A percentile compares a stretch with the other conserved stretches of the same genome.
These are phyloP conservation scores for Tapera naevia DNA, from an alignment of 2,797 vertebrate species.

Conservation along the genomic window DNA sequence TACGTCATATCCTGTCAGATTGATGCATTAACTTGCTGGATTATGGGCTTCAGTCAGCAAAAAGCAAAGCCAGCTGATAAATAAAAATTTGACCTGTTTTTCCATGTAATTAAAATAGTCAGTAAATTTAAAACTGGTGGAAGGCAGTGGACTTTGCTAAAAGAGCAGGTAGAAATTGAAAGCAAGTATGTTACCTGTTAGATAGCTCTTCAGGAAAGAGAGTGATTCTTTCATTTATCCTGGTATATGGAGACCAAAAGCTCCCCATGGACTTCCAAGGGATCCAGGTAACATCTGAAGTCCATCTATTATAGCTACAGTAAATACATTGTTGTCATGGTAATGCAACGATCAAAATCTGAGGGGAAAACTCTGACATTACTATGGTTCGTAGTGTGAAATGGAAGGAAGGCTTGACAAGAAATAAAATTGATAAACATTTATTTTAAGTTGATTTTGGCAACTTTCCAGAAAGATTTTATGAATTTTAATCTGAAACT, in stretches of 20 bases:
- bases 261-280: neutral
- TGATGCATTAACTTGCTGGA: slow-evolving; percentile 21
- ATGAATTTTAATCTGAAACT: neutral
- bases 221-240: neutral
- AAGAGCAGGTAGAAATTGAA: slow-evolving; percentile 12
- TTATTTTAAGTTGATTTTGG: neutral
- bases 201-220: neutral
- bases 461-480: neutral
- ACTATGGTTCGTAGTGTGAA: neutral
- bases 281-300: slow-evolving; percentile 19
- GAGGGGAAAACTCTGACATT: neutral
- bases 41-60: neutral
- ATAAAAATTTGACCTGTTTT: slow-evolving; percentile 36
- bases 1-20: neutral
- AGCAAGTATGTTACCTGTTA: neutral
- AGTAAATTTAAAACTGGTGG: neutral
- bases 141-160: neutral
- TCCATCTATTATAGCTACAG: neutral
- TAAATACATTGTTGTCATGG: slow-evolving; percentile 39
- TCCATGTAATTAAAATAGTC: slow-evolving; percentile 13
- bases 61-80: neutral
- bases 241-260: neutral
- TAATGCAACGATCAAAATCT: slow-evolving; percentile 28
- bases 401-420: neutral
- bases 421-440: neutral